Percentiles rank a stretch among this genome's conserved stretches.
Conservation (phyloP, 2,888 invertebrate genomes). For the Rhopalosiphum nymphaeae region DNA sequence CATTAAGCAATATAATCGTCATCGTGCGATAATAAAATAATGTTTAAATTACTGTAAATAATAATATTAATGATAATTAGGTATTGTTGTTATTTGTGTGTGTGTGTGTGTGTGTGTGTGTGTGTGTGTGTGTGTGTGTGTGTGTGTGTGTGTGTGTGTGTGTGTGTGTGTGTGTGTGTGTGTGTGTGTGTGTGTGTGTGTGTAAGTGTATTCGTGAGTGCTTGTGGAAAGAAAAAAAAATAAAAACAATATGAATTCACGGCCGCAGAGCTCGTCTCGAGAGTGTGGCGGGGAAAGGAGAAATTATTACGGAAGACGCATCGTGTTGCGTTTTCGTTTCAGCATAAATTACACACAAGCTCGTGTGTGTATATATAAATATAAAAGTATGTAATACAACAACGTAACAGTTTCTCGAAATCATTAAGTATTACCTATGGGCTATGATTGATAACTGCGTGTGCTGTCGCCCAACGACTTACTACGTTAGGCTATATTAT, state of each 20-base stretch:
- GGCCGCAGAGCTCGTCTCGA: conserved; percentile 8
- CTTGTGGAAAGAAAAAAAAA: neutral
- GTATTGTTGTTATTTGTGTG: neutral
- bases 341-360: conserved; percentile 28
- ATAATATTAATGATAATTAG: neutral
- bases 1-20: neutral
- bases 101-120: no score
- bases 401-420: neutral
- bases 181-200: no score
- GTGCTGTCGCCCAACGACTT: neutral
- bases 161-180: no score
- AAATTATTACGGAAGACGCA: conserved; percentile 38
- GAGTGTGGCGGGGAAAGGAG: conserved; percentile 45
- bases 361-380: neutral
- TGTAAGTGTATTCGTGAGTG: neutral
- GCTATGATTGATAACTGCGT: neutral
- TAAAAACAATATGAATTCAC: conserved; percentile 21
- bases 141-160: neutral
- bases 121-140: no score
- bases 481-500: neutral
- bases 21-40: neutral
- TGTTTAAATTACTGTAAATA: neutral
- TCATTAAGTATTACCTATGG: neutral
- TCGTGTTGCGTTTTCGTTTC: conserved; percentile 41
- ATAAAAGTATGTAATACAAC: neutral